Percentiles rank a stretch among this genome's conserved stretches.
These are phyloP conservation scores for Crambe crambe DNA, from an alignment of 37 sponge, comb jelly and placozoan genomes.

Conservation along the genomic window DNA sequence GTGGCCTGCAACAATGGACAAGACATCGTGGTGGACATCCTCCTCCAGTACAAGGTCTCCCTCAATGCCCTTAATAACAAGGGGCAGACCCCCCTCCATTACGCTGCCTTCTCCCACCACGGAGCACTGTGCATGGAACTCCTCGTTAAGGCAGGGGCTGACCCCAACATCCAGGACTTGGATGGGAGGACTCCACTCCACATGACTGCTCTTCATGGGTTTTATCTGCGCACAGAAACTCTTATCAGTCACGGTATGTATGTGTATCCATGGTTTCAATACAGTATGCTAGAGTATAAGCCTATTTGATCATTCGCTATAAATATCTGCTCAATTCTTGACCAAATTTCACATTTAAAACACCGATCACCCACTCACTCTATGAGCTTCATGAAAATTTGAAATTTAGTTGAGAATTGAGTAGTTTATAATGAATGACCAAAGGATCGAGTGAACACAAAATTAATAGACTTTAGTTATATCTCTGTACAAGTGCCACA, in stretches of 20 bases:
- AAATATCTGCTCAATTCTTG: too few species aligned
- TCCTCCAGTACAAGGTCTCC: constrained; percentile 67
- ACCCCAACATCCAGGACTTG: constrained; percentile 77
- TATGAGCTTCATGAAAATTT: not conserved
- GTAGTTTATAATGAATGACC: too few species aligned
- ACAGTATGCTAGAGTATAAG: too few species aligned
- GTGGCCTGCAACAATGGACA: constrained; percentile 93
- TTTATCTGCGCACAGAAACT: constrained; percentile 75
- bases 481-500: too few species aligned
- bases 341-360: too few species aligned
- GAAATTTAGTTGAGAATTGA: not conserved
- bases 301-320: too few species aligned
- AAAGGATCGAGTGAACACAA: too few species aligned
- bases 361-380: too few species aligned
- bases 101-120: constrained; percentile 82
- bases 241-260: constrained; percentile 72
- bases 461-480: too few species aligned
- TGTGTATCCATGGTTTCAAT: too few species aligned
- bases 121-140: constrained; percentile 89
- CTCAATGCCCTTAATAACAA: constrained; percentile 77
- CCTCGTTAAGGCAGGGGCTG: constrained; percentile 75
- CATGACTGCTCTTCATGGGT: constrained; percentile 83
- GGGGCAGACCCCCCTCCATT: constrained; percentile 92
- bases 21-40: constrained; percentile 79
- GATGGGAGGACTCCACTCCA: constrained; percentile 90